These are phyloP conservation scores for Cinclus mexicanus DNA, from an alignment of 2,113 vertebrate species.

Conservation along the genomic window DNA sequence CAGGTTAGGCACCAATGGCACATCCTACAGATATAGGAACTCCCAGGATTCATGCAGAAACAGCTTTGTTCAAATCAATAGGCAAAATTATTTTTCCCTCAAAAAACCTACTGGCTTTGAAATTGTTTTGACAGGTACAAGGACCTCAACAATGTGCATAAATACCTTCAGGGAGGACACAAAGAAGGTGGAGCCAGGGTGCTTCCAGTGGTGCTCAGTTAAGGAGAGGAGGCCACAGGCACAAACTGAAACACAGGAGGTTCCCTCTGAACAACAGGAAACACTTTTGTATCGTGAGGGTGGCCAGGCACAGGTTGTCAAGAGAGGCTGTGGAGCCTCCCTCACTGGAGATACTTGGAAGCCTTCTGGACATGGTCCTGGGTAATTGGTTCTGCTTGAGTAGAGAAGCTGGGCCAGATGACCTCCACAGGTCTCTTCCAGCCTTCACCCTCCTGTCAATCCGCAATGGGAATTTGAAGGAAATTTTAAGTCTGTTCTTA, in stretches of 20 bases:
- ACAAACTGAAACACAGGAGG: background rate
- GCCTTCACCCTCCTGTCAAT: background rate
- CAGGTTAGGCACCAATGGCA: background rate
- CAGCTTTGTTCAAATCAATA: background rate
- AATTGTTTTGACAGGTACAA: background rate
- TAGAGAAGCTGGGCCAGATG: background rate
- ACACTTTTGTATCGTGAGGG: background rate
- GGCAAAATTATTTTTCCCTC: background rate
- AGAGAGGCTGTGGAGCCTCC: background rate
- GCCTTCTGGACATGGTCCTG: background rate
- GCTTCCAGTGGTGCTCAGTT: background rate
- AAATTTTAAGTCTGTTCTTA: background rate
- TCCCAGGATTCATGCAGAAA: background rate
- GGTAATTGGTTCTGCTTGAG: background rate
- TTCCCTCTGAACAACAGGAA: background rate
- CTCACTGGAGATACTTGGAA: background rate
- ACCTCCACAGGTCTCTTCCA: background rate
- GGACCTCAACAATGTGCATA: background rate
- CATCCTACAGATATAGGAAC: background rate
- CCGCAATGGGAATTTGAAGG: background rate
- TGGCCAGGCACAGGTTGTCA: background rate
- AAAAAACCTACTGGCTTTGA: background rate
- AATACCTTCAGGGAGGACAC: background rate
- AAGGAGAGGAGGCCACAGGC: background rate
- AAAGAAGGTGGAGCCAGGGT: background rate